A percentile compares a stretch with the other conserved stretches of the same genome.
Conservation (phyloP, 2,888 invertebrate species). For the Gastracanthus pulcherrimus region DNA sequence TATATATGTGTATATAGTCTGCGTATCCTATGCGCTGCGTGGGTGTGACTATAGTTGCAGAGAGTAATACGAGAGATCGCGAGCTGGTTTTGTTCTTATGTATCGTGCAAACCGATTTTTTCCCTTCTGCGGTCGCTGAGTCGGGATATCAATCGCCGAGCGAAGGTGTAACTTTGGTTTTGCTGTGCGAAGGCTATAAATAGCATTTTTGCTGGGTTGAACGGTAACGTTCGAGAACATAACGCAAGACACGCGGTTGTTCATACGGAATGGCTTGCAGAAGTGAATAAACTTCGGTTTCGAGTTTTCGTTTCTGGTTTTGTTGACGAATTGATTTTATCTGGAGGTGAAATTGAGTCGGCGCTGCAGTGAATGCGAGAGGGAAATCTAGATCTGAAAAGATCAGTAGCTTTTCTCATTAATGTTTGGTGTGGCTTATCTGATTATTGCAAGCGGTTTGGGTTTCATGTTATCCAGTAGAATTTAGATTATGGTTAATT, state of each 20-base stretch:
- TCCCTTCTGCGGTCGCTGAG: too few relatives aligned
- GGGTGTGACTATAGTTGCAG: not conserved
- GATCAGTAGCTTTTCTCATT: not conserved
- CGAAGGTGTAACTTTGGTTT: too few relatives aligned
- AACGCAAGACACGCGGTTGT: too few relatives aligned
- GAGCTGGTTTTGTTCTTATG: too few relatives aligned
- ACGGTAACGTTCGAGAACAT: too few relatives aligned
- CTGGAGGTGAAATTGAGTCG: too few relatives aligned
- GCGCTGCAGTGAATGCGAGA: not conserved
- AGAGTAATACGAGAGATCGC: not conserved
- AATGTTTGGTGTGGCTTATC: not conserved
- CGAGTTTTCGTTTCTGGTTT: too few relatives aligned
- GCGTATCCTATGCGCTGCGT: conserved; percentile 23
- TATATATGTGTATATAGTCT: not conserved
- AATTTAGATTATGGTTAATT: not conserved
- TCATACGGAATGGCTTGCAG: not conserved
- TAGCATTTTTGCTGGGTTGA: not conserved
- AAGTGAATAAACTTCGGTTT: not conserved
- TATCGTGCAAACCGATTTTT: not conserved
- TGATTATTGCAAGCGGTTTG: not conserved
- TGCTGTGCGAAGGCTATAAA: not conserved
- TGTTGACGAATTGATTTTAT: not conserved
- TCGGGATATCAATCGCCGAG: not conserved
- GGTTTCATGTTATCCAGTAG: not conserved
- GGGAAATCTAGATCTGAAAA: not conserved